Evolutionary conservation across 2,113 vertebrate species (phyloP), one percentile per base, ranked within the genome.

Genomic region (Nanger granti): DNA sequence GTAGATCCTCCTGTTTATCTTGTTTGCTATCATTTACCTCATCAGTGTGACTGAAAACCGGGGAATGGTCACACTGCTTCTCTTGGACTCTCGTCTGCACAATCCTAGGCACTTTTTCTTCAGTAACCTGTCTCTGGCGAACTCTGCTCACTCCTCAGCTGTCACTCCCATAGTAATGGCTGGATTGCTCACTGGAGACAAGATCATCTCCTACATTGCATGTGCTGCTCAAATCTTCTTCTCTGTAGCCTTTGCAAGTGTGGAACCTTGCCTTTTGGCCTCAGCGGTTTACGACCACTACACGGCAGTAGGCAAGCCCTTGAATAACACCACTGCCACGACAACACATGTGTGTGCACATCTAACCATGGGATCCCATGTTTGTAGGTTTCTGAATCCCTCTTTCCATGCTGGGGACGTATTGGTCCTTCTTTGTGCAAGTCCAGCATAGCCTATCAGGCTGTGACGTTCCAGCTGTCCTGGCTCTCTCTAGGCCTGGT

Each of bases 401-500:
- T 29, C 93, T 29, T 8, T 97, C 6, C 55, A 96, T 7, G 41
- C 24, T 66, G 54, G 85, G 4, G 82, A 76, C 18, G 89, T 73
- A n/a, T 95, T 54, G 80, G 83, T 34, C 83, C 89, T 20, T 91
- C 87, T 7, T 97, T 98, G 73, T 97, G 95, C 73, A 95, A 52
- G 17, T 96, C 96, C 66, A 94, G 93, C 57, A 1, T 54, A 24
- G 31, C 97, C 17, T 84, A 98, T 62, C 96, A 97, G 34, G 98
- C 97, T 98, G 97, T 93, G 97, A 97, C 12, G 60, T 79, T 64
- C 93, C 96, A 28, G 79, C 79, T 2, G 29, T 98, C 55, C 49
- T 97, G 80, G 62, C 41, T 93, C 95, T 98, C 11, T 96, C 97
- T 80, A 96, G 95, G 24, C 97, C 98, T 31, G 52, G 95, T 79